phyloP scores from a whole-genome alignment of 2,888 invertebrate species.

The Heliconius hortense region DNA sequence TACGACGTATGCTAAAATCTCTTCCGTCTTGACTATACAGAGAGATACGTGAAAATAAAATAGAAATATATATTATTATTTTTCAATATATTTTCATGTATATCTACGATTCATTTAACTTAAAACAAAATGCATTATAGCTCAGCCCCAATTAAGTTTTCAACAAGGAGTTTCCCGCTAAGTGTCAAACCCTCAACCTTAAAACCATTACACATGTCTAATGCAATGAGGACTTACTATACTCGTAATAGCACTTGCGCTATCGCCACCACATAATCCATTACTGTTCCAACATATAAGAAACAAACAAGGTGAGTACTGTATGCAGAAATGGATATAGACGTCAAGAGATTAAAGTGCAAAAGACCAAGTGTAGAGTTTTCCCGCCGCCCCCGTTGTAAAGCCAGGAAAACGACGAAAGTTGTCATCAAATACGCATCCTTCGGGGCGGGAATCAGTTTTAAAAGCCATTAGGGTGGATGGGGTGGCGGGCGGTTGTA shows the following conservation, averaged over 20 bases:
- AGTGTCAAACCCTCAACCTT: constrained; percentile 46
- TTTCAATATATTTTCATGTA: neutral
- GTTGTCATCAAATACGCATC: constrained; percentile 82
- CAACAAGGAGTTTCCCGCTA: constrained; percentile 42
- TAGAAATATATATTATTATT: neutral
- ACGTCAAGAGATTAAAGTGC: constrained; percentile 48
- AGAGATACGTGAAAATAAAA: too few species aligned
- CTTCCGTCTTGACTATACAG: too few species aligned
- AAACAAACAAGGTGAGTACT: constrained; percentile 39
- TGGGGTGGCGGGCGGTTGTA: constrained; percentile 62
- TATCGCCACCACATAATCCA: constrained; percentile 41
- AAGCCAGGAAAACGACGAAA: constrained; percentile 62
- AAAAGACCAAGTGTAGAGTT: constrained; percentile 46
- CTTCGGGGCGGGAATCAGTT: constrained; percentile 79
- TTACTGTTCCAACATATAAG: constrained; percentile 41
- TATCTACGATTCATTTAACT: constrained; percentile 30
- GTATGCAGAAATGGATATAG: constrained; percentile 38
- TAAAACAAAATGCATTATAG: constrained; percentile 31
- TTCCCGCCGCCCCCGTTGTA: constrained; percentile 50
- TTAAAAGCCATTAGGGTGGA: constrained; percentile 79
- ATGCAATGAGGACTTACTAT: constrained; percentile 46
- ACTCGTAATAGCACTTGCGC: constrained; percentile 35
- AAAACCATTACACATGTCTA: constrained; percentile 50
- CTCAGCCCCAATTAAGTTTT: constrained; percentile 45
- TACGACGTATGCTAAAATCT: neutral